These are phyloP conservation scores for Sarcoramphus papa DNA, from an alignment of 2,797 vertebrate genomes.

Conservation along the genomic window DNA sequence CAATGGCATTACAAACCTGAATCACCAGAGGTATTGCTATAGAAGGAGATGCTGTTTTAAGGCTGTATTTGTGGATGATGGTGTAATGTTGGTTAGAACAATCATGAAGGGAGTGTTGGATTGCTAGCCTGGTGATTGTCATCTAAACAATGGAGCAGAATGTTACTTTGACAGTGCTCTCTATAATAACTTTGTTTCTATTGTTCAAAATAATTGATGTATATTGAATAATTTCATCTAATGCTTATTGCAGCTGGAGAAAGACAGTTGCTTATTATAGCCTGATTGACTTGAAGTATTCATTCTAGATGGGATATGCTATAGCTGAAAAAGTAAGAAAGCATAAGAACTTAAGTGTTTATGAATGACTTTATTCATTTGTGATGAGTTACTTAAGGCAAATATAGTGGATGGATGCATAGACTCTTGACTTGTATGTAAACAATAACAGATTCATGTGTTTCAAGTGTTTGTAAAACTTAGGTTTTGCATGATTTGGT, in stretches of 20 bases:
- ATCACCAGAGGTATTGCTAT: not conserved
- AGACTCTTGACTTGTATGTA: not conserved
- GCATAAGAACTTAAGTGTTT: not conserved
- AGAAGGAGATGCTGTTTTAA: not conserved
- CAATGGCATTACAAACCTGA: not conserved
- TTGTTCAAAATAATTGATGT: constrained; percentile 15
- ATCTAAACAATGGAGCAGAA: not conserved
- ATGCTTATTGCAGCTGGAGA: not conserved
- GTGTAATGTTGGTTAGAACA: not conserved
- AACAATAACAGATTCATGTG: not conserved
- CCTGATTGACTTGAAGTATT: not conserved
- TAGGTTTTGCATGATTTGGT: not conserved
- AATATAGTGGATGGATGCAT: rapidly evolving
- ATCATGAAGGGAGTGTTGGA: not conserved
- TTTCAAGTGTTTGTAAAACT: not conserved
- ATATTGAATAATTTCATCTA: not conserved
- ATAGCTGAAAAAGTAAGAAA: not conserved
- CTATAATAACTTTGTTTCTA: not conserved
- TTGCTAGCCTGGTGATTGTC: not conserved
- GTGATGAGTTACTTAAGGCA: not conserved
- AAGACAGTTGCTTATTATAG: not conserved
- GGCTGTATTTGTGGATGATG: not conserved
- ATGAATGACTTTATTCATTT: not conserved
- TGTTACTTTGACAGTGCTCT: not conserved
- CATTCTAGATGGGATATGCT: not conserved